Base-by-base conservation (phyloP, 2,113 vertebrate genomes). In the Carollia perspicillata region DNA sequence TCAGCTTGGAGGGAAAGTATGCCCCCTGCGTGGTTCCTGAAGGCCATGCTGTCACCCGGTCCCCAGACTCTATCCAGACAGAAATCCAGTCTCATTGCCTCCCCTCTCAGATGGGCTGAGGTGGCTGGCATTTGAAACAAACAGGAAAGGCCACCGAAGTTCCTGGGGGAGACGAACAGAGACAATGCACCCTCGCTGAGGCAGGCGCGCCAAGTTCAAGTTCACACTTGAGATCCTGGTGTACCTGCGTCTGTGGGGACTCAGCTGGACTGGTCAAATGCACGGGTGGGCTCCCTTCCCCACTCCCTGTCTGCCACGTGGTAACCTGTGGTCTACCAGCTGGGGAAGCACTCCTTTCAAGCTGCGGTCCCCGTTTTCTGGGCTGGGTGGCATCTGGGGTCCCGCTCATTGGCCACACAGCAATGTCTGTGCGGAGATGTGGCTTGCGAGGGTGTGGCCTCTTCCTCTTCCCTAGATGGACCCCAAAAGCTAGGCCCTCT, bases 71-170 rank as follows among this genome's bases (percentile, higher is more conserved):
- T 22, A 44, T 44, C n/a, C 33, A 60, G 90, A 94, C 69, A 81
- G 83, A 92, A 75, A 13, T 23, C 51, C 80, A 60, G 65, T 66
- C 79, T 72, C 12, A 2, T 72, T 91, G 90, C 87, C 74, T 87
- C 71, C 30, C 87, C 74, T 84, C 71, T 37, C 17, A n/a, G 90
- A 49, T 84, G 69, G 35, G 90, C 53, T 7, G 71, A 84, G 78
- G 42, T 72, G 63, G 90, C 35, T 93, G 94, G 94, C 96, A 89
- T 90, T 93, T 65, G 72, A 95, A 83, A 35, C 42, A 74, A 93
- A 95, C 90, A 96, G 58, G 74, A 77, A 94, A 84, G 81, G 81
- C 75, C 72, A 71, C 75, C 8, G 37, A 66, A 47, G 86, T 88
- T 90, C 93, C 94, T 60, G 37, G 58, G 66, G 60, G 72, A 90